Conservation (phyloP, 2,888 invertebrate genomes). For the Podabrus alpinus region DNA sequence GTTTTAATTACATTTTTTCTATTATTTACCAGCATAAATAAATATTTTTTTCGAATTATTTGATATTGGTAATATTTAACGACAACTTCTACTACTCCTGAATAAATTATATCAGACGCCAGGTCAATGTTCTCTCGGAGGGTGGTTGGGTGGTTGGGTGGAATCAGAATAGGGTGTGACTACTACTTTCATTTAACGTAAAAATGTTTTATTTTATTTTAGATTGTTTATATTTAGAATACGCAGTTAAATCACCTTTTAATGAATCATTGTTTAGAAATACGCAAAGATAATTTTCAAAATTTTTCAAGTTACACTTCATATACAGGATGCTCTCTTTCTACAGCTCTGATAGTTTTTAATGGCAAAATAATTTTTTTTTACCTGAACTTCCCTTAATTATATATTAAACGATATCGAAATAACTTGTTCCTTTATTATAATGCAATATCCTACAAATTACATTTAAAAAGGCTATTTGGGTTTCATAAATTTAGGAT, state of each 20-base stretch:
- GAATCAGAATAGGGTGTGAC: slow-evolving; percentile 4
- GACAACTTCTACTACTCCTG: slow-evolving; percentile 7
- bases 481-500: background rate
- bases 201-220: background rate
- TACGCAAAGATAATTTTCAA: background rate
- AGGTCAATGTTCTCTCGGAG: slow-evolving; percentile 13
- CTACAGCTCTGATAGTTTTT: background rate
- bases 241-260: background rate
- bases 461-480: background rate
- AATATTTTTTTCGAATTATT: background rate
- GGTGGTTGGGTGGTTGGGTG: slow-evolving; percentile 2
- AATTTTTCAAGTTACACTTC: background rate
- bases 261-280: background rate
- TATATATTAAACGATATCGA: background rate
- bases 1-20: background rate
- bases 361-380: background rate
- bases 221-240: background rate
- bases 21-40: background rate
- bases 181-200: background rate
- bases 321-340: background rate
- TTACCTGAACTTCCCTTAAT: background rate
- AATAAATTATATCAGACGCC: slow-evolving; percentile 10
- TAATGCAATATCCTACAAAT: background rate
- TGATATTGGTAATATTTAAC: slow-evolving; percentile 2
- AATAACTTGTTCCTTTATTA: background rate